Conservation (phyloP, 1,140 invertebrate species). For the Anoplolepis gracilipes region DNA sequence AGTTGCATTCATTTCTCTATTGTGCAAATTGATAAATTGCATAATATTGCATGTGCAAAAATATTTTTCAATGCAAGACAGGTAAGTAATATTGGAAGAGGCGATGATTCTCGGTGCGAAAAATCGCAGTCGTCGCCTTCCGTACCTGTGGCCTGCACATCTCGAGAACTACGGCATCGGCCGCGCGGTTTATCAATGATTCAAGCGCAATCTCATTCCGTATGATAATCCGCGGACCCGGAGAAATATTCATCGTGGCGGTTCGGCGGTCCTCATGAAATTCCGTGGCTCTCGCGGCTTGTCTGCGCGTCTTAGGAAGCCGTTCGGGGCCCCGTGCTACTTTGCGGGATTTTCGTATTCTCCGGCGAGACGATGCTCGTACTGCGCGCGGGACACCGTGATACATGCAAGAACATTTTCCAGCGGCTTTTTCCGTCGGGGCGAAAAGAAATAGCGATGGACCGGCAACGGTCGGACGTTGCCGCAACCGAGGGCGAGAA, state of each 20-base stretch:
- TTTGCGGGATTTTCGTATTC: slow-evolving; percentile 65
- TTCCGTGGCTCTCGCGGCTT: slow-evolving; percentile 60
- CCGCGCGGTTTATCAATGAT: slow-evolving; percentile 76
- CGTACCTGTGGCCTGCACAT: slow-evolving; percentile 21
- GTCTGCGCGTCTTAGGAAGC: slow-evolving; percentile 52
- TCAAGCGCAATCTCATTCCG: slow-evolving; percentile 81
- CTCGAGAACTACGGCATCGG: slow-evolving; percentile 48
- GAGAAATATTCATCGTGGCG: slow-evolving; percentile 82
- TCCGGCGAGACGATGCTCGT: slow-evolving; percentile 50
- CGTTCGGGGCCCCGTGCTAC: slow-evolving; percentile 52
- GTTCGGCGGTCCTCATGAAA: slow-evolving; percentile 70
- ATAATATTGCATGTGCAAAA: too few species aligned
- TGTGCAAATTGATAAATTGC: neutral
- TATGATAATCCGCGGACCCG: slow-evolving; percentile 79
- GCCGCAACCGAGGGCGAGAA: slow-evolving; percentile 28
- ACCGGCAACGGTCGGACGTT: neutral
- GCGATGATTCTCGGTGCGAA: slow-evolving; percentile 53
- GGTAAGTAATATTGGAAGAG: neutral
- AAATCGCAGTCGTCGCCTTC: slow-evolving; percentile 71
- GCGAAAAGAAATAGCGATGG: neutral
- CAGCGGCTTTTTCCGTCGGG: slow-evolving; percentile 28
- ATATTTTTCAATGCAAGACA: neutral
- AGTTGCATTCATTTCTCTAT: neutral
- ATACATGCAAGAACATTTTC: slow-evolving; percentile 78
- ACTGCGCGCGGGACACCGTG: slow-evolving; percentile 56